Conservation (phyloP, 2,113 vertebrate genomes). For the Tragulus kanchil region DNA sequence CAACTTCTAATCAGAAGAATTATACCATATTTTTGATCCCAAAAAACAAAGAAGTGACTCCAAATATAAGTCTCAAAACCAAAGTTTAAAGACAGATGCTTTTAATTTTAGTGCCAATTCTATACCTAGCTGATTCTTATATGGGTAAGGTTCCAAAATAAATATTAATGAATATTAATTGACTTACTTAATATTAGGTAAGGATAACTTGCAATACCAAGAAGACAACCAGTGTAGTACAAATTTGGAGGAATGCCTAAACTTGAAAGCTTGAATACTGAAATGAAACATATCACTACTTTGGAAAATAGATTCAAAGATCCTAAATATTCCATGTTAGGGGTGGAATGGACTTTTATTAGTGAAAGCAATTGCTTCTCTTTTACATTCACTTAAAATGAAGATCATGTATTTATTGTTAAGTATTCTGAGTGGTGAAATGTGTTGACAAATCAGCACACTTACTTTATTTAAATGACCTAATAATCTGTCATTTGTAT, state of each 20-base stretch:
- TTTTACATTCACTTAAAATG: slow-evolving; percentile 43
- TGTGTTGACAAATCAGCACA: slow-evolving; percentile 48
- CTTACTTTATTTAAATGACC: slow-evolving; percentile 68
- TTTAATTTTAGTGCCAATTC: neutral
- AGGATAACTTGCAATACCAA: neutral
- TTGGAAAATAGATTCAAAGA: slow-evolving; percentile 23
- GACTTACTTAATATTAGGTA: neutral
- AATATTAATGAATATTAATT: neutral
- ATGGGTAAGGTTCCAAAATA: neutral
- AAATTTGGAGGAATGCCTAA: slow-evolving; percentile 3
- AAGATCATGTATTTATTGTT: neutral
- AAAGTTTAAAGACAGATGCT: slow-evolving; percentile 12
- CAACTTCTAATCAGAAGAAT: neutral
- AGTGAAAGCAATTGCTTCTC: slow-evolving; percentile 37
- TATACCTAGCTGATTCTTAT: neutral
- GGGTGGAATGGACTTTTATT: neutral
- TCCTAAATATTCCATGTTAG: neutral
- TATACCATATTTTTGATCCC: neutral
- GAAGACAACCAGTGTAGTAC: neutral
- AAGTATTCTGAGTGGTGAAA: slow-evolving; percentile 62
- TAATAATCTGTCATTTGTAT: slow-evolving; percentile 72
- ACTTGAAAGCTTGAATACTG: neutral
- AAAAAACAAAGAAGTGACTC: neutral
- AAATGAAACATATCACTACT: neutral
- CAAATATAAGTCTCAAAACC: neutral